These are phyloP conservation scores for Tachina lurida DNA, from an alignment of 2,888 invertebrate species.

Conservation along the genomic window DNA sequence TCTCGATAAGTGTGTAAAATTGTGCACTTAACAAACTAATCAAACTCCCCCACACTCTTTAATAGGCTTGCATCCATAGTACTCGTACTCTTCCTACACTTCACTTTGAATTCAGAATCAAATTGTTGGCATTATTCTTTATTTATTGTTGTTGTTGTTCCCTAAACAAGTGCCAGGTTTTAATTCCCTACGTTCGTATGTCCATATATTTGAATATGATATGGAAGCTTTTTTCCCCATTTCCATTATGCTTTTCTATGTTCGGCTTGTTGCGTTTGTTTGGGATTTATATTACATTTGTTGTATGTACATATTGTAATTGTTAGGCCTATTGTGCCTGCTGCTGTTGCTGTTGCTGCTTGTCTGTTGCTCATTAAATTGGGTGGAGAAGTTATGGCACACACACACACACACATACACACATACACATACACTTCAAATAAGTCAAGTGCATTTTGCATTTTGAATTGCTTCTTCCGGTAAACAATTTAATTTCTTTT, in stretches of 20 bases:
- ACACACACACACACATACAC: no score
- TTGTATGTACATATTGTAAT: slow-evolving; percentile 12
- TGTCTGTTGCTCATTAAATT: slow-evolving; percentile 55
- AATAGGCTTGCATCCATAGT: no score
- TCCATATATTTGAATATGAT: background rate
- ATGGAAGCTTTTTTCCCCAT: background rate
- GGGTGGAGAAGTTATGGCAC: slow-evolving; percentile 68
- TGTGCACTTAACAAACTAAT: background rate
- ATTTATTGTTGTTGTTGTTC: slow-evolving; percentile 20
- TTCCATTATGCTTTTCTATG: slow-evolving; percentile 29
- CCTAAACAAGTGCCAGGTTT: slow-evolving; percentile 53
- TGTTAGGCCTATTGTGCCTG: background rate
- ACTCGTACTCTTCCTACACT: background rate
- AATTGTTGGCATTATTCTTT: slow-evolving; percentile 33
- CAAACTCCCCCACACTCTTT: background rate
- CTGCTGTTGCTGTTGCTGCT: slow-evolving; percentile 3
- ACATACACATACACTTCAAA: slow-evolving; percentile 47
- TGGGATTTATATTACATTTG: background rate
- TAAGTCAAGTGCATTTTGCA: slow-evolving; percentile 72
- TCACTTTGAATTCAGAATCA: slow-evolving; percentile 18
- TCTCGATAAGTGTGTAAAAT: slow-evolving; percentile 4
- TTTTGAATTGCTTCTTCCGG: slow-evolving; percentile 74
- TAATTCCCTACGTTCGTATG: background rate
- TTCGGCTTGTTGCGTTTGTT: slow-evolving; percentile 26
- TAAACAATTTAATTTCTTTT: slow-evolving; percentile 65